phyloP scores from a whole-genome alignment of 53 echinoderm and acorn worm genomes.

The Mesocentrotus franciscanus region DNA sequence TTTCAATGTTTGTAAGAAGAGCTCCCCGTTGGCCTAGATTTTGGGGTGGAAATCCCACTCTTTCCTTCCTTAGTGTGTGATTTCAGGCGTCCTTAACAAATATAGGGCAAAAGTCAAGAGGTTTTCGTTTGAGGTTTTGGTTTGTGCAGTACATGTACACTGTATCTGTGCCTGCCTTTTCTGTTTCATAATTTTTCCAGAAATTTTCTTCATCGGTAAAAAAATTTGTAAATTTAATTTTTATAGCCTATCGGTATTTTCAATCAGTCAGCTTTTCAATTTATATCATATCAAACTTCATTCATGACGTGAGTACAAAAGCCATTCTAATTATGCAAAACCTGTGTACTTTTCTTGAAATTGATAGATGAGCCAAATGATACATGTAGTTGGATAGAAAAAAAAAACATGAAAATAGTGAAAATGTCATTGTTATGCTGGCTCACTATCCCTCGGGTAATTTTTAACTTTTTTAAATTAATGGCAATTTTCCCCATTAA shows the following conservation, averaged over 20 bases:
- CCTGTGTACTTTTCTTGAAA: no score
- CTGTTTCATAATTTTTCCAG: neutral
- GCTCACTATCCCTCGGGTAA: no score
- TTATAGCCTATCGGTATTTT: neutral
- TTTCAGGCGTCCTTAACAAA: neutral
- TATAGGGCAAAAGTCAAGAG: neutral
- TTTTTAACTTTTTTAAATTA: no score
- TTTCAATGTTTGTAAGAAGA: constrained; percentile 13
- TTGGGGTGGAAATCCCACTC: constrained; percentile 13
- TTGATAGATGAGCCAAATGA: no score
- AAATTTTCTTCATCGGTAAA: neutral
- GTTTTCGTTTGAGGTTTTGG: neutral
- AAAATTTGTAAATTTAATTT: neutral
- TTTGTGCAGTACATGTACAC: neutral
- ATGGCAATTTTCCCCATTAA: no score
- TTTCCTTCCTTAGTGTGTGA: neutral
- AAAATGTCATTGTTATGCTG: no score
- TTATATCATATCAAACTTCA: neutral
- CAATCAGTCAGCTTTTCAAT: neutral
- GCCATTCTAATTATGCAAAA: no score
- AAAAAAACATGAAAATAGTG: no score
- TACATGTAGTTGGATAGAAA: no score
- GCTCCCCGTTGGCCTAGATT: constrained; percentile 6
- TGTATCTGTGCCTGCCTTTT: neutral
- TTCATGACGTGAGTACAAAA: neutral